phyloP scores from a whole-genome alignment of 92 coral and sea anemone genomes.

The Siderastrea radians region DNA sequence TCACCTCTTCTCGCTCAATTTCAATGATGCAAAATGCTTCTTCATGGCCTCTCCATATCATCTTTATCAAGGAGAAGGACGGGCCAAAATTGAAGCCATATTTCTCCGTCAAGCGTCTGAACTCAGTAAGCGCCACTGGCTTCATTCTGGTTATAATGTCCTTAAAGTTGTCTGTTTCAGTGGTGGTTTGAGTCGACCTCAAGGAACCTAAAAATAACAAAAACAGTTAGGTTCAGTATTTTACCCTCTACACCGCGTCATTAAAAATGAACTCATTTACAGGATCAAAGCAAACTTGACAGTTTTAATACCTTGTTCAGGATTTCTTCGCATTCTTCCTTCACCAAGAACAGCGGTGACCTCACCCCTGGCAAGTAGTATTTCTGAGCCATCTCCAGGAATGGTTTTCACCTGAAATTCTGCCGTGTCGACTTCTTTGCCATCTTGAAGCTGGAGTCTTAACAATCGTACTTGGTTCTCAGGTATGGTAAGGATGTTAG shows the following conservation, averaged over 20 bases:
- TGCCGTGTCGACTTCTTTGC: slow-evolving; percentile 19
- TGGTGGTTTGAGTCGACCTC: background rate
- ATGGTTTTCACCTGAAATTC: slow-evolving; percentile 44
- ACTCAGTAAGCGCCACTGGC: slow-evolving; percentile 29
- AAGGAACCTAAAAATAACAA: slow-evolving; percentile 1
- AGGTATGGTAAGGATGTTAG: slow-evolving; percentile 50
- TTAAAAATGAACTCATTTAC: too few species aligned
- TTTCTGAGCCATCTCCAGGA: slow-evolving; percentile 45
- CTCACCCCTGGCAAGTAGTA: slow-evolving; percentile 53
- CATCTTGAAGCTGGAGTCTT: slow-evolving; percentile 39
- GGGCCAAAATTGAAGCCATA: slow-evolving; percentile 82
- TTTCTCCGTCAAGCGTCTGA: slow-evolving; percentile 46
- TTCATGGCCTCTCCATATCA: slow-evolving; percentile 66
- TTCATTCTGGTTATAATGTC: slow-evolving; percentile 19
- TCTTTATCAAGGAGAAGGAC: slow-evolving; percentile 66
- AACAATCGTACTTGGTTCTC: slow-evolving; percentile 51
- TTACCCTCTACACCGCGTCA: background rate
- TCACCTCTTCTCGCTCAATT: slow-evolving; percentile 44
- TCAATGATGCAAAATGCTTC: slow-evolving; percentile 65
- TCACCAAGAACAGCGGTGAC: slow-evolving; percentile 30
- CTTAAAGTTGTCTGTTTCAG: background rate
- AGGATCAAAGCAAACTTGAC: too few species aligned
- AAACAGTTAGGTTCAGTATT: background rate
- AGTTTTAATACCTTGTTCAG: background rate
- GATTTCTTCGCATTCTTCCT: slow-evolving; percentile 3